Evolutionary conservation across 2,888 invertebrate genomes (phyloP).

Genomic region (Frankliniella fusca): DNA sequence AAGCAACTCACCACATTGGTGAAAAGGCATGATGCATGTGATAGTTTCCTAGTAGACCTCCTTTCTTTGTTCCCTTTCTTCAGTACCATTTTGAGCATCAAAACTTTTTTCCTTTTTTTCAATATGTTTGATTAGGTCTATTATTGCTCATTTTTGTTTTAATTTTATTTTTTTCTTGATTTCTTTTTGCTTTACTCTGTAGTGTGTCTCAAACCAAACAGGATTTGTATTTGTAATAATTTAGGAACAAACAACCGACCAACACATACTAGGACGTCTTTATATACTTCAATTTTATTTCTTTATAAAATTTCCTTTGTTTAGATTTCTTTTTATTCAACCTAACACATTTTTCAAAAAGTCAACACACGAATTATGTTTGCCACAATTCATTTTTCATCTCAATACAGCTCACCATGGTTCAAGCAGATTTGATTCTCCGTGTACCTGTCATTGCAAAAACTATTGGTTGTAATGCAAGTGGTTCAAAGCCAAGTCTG

Average conservation of each 20-base stretch:
- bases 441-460: slow-evolving; percentile 8
- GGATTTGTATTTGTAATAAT: too few species aligned
- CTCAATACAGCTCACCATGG: neutral
- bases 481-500: neutral
- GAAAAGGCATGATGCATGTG: neutral
- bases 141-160: neutral
- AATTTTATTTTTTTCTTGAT: neutral
- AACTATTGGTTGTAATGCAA: neutral
- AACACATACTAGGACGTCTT: too few species aligned
- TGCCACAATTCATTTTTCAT: neutral
- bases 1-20: too few species aligned
- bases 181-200: neutral
- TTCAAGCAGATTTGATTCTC: neutral
- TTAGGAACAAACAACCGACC: too few species aligned
- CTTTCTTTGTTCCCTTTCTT: slow-evolving; percentile 28
- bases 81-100: neutral
- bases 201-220: too few species aligned
- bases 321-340: too few species aligned
- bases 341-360: too few species aligned
- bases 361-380: neutral
- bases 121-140: neutral
- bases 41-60: slow-evolving; percentile 26
- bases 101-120: too few species aligned
- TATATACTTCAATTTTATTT: too few species aligned
- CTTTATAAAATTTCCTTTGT: too few species aligned